phyloP scores from a whole-genome alignment of 1,140 invertebrate genomes.

The Ostrea denselamellosa region DNA sequence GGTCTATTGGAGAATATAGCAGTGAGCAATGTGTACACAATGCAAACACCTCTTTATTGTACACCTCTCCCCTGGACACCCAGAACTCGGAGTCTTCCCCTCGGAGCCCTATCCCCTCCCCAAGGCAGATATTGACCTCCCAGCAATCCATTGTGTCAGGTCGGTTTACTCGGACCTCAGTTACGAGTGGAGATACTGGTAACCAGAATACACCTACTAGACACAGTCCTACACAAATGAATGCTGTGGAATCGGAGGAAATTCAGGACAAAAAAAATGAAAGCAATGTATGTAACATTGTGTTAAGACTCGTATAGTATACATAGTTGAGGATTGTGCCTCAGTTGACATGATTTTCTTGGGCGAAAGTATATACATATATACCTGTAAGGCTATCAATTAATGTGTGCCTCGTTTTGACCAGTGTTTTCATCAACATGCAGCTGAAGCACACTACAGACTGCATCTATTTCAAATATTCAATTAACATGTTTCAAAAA shows the following conservation, averaged over 20 bases:
- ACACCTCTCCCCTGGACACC: not conserved
- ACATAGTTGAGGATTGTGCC: too few species aligned
- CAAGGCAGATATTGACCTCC: not conserved
- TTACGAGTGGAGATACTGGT: not conserved
- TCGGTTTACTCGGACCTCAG: not conserved
- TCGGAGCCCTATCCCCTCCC: not conserved
- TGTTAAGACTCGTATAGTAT: not conserved
- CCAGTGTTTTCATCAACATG: too few species aligned
- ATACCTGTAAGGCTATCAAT: too few species aligned
- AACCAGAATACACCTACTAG: not conserved
- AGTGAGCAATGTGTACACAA: not conserved
- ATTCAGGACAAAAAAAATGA: not conserved
- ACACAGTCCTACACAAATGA: not conserved
- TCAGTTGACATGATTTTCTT: too few species aligned
- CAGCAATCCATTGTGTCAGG: constrained; percentile 16
- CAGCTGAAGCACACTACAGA: too few species aligned
- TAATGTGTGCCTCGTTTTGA: too few species aligned
- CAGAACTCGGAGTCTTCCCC: not conserved
- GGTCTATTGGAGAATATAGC: not conserved
- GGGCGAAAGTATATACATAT: too few species aligned
- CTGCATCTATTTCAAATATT: too few species aligned
- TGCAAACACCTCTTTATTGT: not conserved
- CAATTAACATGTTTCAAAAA: too few species aligned
- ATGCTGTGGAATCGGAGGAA: not conserved
- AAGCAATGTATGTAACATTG: not conserved